Conservation (phyloP, 2,888 invertebrate species). For the Tetanocera ferruginea region DNA sequence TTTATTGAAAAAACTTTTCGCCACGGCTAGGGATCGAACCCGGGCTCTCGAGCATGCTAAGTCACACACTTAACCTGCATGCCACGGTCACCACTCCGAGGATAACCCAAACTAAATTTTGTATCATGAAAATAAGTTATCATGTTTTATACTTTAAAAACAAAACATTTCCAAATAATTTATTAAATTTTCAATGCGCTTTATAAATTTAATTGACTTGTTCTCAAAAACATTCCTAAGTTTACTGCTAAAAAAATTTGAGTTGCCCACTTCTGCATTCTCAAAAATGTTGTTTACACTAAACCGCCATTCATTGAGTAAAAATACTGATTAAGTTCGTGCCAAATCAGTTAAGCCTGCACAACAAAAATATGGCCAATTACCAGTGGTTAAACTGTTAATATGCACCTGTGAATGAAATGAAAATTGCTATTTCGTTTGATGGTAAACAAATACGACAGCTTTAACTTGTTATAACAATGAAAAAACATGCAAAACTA, state of each 20-base stretch:
- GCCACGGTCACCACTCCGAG: no score
- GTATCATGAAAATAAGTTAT: no score
- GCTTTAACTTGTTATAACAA: neutral
- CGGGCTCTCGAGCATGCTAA: no score
- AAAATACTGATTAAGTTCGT: conserved; percentile 60
- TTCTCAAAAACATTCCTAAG: neutral
- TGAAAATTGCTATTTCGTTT: conserved; percentile 15
- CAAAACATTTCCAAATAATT: neutral
- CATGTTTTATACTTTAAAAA: no score
- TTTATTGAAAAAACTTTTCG: no score
- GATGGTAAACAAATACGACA: neutral
- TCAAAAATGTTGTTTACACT: conserved; percentile 15
- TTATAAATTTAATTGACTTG: neutral
- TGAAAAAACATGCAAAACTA: neutral
- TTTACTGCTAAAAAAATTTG: no score
- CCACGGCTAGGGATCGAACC: no score
- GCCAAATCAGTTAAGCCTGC: conserved; percentile 56
- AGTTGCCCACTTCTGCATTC: conserved; percentile 22
- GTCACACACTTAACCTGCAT: no score
- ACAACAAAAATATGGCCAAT: conserved; percentile 48
- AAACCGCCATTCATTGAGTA: conserved; percentile 34
- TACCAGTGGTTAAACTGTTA: conserved; percentile 39
- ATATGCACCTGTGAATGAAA: neutral
- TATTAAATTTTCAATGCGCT: neutral
- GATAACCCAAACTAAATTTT: no score